Evolutionary conservation across 1,140 invertebrate genomes (phyloP).

Genomic region (Ericerus pela): DNA sequence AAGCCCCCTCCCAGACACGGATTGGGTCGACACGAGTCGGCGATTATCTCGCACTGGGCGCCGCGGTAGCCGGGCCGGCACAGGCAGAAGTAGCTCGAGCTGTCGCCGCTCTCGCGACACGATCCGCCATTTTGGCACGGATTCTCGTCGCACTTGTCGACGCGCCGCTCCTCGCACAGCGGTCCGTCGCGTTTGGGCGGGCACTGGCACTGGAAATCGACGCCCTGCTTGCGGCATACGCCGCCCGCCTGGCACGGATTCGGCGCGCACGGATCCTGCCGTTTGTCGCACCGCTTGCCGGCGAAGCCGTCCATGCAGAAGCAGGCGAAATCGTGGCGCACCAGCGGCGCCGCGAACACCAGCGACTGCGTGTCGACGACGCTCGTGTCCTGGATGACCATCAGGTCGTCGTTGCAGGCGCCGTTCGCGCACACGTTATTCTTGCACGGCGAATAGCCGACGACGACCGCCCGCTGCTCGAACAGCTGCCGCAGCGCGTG

Average conservation of each 20-base stretch:
- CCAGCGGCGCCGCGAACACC: conserved; percentile 62
- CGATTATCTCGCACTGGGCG: conserved; percentile 67
- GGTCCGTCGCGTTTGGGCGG: conserved; percentile 58
- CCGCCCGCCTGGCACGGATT: conserved; percentile 71
- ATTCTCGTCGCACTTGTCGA: conserved; percentile 64
- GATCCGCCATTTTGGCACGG: conserved; percentile 80
- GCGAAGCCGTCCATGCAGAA: conserved; percentile 63
- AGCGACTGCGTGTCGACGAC: conserved; percentile 61
- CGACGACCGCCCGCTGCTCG: conserved; percentile 36
- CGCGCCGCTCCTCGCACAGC: conserved; percentile 65
- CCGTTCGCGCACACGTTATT: conserved; percentile 57
- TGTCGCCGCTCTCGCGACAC: conserved; percentile 69
- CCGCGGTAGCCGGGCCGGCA: conserved; percentile 77
- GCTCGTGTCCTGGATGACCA: conserved; percentile 47
- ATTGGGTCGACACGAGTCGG: conserved; percentile 77
- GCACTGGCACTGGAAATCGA: conserved; percentile 69
- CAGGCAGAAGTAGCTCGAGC: conserved; percentile 74
- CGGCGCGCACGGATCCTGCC: conserved; percentile 78
- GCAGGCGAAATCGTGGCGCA: conserved; percentile 61
- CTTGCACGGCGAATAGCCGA: conserved; percentile 59
- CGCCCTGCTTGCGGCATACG: conserved; percentile 62
- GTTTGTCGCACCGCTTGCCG: conserved; percentile 59
- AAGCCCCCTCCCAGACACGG: conserved; percentile 73
- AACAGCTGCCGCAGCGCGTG: conserved; percentile 45
- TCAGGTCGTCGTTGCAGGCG: conserved; percentile 53